Conservation (phyloP, 2,888 invertebrate species). For the Caenorhabditis macrosperma region DNA sequence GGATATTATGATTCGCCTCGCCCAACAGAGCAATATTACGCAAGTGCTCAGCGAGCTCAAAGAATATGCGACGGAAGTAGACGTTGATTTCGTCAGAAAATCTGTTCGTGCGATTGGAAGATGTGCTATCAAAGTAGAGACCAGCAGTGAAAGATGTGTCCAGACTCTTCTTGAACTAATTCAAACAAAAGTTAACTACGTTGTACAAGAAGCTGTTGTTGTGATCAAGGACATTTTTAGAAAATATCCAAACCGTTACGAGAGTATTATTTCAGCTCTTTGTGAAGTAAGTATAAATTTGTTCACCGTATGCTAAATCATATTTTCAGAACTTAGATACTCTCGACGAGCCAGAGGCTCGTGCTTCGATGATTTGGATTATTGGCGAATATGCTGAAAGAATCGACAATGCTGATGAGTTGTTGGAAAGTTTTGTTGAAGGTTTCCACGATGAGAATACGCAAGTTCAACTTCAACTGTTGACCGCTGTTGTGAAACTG, state of each 20-base stretch:
- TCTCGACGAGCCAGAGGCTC: conserved; percentile 93
- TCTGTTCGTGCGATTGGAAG: conserved; percentile 98
- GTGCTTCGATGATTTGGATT: conserved; percentile 95
- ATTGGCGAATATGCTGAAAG: conserved; percentile 96
- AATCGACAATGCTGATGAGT: conserved; percentile 98
- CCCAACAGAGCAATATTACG: conserved; percentile 97
- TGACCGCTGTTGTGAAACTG: conserved; percentile 98
- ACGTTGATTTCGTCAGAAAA: conserved; percentile 99
- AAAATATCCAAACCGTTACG: conserved; percentile 98
- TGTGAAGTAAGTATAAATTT: conserved; percentile 87
- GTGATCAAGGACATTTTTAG: conserved; percentile 90
- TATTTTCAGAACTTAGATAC: conserved; percentile 91
- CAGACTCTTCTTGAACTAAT: conserved; percentile 96
- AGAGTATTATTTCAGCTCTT: conserved; percentile 98
- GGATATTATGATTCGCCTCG: conserved; percentile 98
- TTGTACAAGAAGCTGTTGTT: conserved; percentile 99
- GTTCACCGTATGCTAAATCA: no score
- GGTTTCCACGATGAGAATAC: conserved; percentile 97
- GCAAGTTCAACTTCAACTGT: conserved; percentile 92
- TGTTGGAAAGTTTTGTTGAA: conserved; percentile 97
- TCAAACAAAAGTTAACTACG: conserved; percentile 99
- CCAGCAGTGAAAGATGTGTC: conserved; percentile 97
- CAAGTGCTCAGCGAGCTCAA: conserved; percentile 98
- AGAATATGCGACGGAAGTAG: conserved; percentile 98
- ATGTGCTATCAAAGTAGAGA: conserved; percentile 93